Evolutionary conservation across 1,140 invertebrate genomes (phyloP).

Genomic region (Mylabris phalerata): DNA sequence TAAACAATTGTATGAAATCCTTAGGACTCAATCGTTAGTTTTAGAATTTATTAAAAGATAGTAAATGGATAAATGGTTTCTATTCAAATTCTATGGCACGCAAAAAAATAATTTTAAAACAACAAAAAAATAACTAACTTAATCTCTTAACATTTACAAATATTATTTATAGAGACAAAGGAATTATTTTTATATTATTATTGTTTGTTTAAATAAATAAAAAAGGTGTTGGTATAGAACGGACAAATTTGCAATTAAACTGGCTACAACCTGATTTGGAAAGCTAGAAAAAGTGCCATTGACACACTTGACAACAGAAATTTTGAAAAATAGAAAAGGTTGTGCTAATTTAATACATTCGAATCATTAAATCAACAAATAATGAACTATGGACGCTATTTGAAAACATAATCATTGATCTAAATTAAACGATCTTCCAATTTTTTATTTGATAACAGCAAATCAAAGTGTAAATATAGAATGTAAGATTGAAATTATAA

Average conservation of each 20-base stretch:
- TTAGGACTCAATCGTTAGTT: constrained; percentile 22
- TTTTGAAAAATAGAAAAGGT: neutral
- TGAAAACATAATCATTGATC: constrained; percentile 10
- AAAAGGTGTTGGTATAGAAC: too few relatives aligned
- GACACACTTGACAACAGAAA: constrained; percentile 6
- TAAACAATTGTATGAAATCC: constrained; percentile 22
- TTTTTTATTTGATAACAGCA: constrained; percentile 10
- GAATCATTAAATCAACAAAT: neutral
- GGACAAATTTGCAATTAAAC: neutral
- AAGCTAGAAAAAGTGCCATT: constrained; percentile 21
- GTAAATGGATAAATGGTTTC: neutral
- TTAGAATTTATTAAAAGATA: constrained; percentile 20
- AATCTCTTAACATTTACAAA: neutral
- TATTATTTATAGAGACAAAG: neutral
- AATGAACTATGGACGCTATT: neutral
- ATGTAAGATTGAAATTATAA: constrained; percentile 7
- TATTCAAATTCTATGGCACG: neutral
- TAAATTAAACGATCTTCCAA: constrained; percentile 19
- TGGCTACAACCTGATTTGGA: constrained; percentile 4
- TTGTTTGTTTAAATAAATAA: neutral
- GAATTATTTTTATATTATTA: constrained; percentile 11
- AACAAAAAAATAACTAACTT: neutral
- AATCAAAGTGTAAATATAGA: constrained; percentile 19
- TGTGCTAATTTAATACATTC: constrained; percentile 5
- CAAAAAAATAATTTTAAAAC: neutral